These are phyloP conservation scores for Ctenopoma kingsleyae DNA, from an alignment of 2,797 vertebrate species.

Conservation along the genomic window DNA sequence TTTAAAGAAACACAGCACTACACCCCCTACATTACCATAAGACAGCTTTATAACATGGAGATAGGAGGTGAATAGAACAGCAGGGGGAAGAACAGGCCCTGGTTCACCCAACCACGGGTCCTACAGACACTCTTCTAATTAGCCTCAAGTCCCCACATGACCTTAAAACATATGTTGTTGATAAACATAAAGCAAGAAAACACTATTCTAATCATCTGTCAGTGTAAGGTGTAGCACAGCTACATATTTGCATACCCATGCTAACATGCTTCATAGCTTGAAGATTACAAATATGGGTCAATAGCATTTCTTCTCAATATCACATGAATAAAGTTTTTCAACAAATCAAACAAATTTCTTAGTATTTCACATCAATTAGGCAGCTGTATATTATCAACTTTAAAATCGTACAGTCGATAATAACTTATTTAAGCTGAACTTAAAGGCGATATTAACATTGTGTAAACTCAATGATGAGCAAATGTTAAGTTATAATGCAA, in stretches of 20 bases:
- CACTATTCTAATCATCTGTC: constrained; percentile 61
- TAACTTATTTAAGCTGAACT: constrained; percentile 11
- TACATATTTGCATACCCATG: constrained; percentile 55
- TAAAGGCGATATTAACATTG: neutral
- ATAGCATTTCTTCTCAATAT: constrained; percentile 39
- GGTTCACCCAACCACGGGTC: constrained; percentile 49
- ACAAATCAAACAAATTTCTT: constrained; percentile 70
- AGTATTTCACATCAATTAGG: constrained; percentile 16
- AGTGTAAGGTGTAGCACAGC: constrained; percentile 42
- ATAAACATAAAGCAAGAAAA: constrained; percentile 66
- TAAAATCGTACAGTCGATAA: constrained; percentile 29
- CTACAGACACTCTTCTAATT: constrained; percentile 70
- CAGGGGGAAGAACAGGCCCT: constrained; percentile 59
- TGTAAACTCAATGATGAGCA: constrained; percentile 14
- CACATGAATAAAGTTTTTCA: constrained; percentile 64
- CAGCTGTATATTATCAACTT: constrained; percentile 18
- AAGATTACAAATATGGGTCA: constrained; percentile 49
- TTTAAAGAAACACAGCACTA: constrained; percentile 53
- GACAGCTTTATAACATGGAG: constrained; percentile 56
- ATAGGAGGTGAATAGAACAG: constrained; percentile 75
- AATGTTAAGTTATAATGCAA: constrained; percentile 3
- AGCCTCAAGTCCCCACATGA: constrained; percentile 59
- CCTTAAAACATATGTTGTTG: constrained; percentile 67
- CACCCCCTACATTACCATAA: constrained; percentile 72
- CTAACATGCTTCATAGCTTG: constrained; percentile 48